These are phyloP conservation scores for Phaethornis superciliosus DNA, from an alignment of 2,113 vertebrate species.

Conservation along the genomic window DNA sequence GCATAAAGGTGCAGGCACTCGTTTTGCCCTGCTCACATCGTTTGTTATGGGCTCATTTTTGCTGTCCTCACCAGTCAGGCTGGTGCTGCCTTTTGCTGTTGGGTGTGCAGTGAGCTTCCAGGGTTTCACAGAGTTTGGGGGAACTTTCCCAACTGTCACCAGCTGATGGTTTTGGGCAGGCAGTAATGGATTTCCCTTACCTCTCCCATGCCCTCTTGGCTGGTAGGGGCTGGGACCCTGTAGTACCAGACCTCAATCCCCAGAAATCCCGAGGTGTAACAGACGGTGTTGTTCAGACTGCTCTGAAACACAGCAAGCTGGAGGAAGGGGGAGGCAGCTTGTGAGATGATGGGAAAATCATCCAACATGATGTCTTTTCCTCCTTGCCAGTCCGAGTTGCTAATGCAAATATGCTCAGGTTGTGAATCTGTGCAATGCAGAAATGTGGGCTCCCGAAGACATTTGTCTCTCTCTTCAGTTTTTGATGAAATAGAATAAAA, in stretches of 20 bases:
- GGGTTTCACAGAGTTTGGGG: not conserved
- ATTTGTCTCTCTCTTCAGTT: not conserved
- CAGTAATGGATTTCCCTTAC: rapidly evolving
- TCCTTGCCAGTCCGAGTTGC: not conserved
- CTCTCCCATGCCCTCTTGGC: no score
- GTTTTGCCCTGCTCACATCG: rapidly evolving
- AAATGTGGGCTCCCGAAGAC: rapidly evolving
- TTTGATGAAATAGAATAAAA: not conserved
- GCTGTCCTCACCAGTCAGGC: rapidly evolving
- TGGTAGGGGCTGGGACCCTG: not conserved
- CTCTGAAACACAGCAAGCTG: rapidly evolving
- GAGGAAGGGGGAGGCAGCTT: not conserved
- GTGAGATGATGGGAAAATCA: not conserved
- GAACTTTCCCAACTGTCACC: not conserved
- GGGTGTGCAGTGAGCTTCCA: no score
- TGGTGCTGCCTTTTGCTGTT: not conserved
- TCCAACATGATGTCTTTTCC: not conserved
- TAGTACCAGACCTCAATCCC: not conserved
- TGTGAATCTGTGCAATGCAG: not conserved
- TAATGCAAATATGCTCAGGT: rapidly evolving
- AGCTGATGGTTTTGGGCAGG: not conserved
- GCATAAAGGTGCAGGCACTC: not conserved
- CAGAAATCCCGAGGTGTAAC: rapidly evolving
- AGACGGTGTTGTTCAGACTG: not conserved
- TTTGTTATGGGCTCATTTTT: not conserved